Percentiles rank a stretch among this genome's conserved stretches.
These are phyloP conservation scores for Lithophane semibrunnea DNA, from an alignment of 2,888 invertebrate species.

Conservation along the genomic window DNA sequence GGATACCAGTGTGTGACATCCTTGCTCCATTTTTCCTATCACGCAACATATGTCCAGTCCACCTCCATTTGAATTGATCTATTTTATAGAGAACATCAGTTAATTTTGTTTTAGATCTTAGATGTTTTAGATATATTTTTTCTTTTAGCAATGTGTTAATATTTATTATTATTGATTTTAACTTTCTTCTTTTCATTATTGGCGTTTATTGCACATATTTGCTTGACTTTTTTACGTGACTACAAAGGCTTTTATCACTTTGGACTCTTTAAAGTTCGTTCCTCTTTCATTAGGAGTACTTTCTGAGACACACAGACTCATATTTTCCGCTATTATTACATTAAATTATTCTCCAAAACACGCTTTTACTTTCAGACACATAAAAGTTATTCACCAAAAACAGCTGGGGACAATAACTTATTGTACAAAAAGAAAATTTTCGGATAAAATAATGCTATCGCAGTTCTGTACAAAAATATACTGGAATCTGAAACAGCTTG, in stretches of 20 bases:
- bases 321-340: conserved; percentile 5
- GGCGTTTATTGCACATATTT: neutral
- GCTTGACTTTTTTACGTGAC: neutral
- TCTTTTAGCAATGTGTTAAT: neutral
- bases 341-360: conserved; percentile 24
- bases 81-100: too few species aligned
- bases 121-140: too few species aligned
- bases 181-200: neutral
- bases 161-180: neutral
- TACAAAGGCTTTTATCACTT: neutral
- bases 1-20: too few species aligned
- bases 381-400: conserved; percentile 24
- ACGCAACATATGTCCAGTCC: too few species aligned
- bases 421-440: conserved; percentile 16
- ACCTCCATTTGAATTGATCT: too few species aligned
- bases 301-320: neutral
- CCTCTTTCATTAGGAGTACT: neutral
- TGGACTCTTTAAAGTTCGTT: neutral
- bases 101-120: too few species aligned
- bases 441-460: conserved; percentile 32
- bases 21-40: too few species aligned
- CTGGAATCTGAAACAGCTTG: conserved; percentile 49
- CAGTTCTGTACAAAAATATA: conserved; percentile 41
- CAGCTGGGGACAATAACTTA: conserved; percentile 34
- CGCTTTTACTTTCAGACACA: conserved; percentile 30